Conservation (phyloP, 2,888 invertebrate genomes). For the Tachystola acroxantha region DNA sequence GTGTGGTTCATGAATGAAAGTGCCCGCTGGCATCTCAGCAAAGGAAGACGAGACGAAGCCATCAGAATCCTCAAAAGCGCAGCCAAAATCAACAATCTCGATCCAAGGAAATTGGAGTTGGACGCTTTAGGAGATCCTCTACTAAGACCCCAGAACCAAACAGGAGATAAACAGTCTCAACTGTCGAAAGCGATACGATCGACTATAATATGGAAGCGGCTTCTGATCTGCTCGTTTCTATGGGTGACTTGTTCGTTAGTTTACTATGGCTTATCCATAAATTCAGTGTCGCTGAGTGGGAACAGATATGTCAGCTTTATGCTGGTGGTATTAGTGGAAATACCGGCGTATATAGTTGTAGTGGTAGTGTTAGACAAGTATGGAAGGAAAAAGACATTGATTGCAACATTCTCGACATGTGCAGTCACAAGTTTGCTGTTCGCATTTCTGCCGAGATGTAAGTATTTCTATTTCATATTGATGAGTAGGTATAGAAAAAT, state of each 20-base stretch:
- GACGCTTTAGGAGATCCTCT: slow-evolving; percentile 63
- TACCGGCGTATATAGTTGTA: slow-evolving; percentile 84
- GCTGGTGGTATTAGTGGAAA: slow-evolving; percentile 80
- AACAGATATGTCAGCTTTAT: slow-evolving; percentile 89
- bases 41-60: slow-evolving; percentile 82
- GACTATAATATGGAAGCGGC: slow-evolving; percentile 74
- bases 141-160: slow-evolving; percentile 45
- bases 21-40: slow-evolving; percentile 87
- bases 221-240: slow-evolving; percentile 83
- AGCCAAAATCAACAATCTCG: slow-evolving; percentile 80
- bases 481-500: background rate
- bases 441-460: slow-evolving; percentile 79
- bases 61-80: slow-evolving; percentile 80
- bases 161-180: slow-evolving; percentile 55
- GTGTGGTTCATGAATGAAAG: slow-evolving; percentile 87
- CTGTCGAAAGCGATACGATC: slow-evolving; percentile 74
- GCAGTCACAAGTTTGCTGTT: slow-evolving; percentile 79
- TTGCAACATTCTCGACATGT: slow-evolving; percentile 79
- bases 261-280: slow-evolving; percentile 88
- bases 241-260: slow-evolving; percentile 89
- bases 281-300: slow-evolving; percentile 85
- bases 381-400: slow-evolving; percentile 81
- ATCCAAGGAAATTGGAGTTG: slow-evolving; percentile 65
- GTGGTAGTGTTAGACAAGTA: slow-evolving; percentile 81
- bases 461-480: slow-evolving; percentile 25